Conservation (phyloP, 2,113 vertebrate species). For the Pitta sordida region DNA sequence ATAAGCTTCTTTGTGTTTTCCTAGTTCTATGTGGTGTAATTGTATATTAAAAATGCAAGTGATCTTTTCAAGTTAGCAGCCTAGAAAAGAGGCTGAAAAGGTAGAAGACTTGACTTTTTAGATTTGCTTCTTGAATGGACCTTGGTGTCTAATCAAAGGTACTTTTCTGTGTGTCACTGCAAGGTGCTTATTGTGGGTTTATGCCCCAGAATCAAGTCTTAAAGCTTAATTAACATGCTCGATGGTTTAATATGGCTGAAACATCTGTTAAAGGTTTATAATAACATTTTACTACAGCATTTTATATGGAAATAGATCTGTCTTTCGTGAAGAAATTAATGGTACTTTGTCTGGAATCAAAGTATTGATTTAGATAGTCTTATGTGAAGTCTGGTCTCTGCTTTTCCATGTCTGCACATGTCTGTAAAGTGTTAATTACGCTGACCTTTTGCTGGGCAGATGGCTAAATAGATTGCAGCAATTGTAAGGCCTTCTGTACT, state of each 20-base stretch:
- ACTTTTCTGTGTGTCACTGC: not conserved
- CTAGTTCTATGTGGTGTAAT: not conserved
- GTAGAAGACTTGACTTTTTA: not conserved
- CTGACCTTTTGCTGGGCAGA: not conserved
- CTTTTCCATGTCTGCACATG: not conserved
- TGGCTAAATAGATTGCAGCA: not conserved
- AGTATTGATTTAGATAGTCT: not conserved
- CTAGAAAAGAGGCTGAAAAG: not conserved
- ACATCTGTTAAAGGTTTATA: not conserved
- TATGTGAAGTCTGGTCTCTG: not conserved
- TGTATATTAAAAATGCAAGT: not conserved
- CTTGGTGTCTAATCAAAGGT: not conserved
- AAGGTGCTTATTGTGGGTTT: not conserved
- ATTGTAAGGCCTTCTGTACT: not conserved
- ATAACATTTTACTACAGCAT: not conserved
- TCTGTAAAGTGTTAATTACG: not conserved
- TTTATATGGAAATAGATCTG: not conserved
- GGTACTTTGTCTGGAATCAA: not conserved
- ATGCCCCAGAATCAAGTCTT: not conserved
- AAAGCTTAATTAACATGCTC: not conserved
- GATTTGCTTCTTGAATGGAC: not conserved
- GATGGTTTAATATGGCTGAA: not conserved
- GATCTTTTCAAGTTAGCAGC: not conserved
- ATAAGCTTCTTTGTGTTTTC: not conserved
- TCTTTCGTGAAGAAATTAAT: not conserved